These are phyloP conservation scores for Lethenteron reissneri DNA, from an alignment of 2,113 vertebrate species.

Conservation along the genomic window DNA sequence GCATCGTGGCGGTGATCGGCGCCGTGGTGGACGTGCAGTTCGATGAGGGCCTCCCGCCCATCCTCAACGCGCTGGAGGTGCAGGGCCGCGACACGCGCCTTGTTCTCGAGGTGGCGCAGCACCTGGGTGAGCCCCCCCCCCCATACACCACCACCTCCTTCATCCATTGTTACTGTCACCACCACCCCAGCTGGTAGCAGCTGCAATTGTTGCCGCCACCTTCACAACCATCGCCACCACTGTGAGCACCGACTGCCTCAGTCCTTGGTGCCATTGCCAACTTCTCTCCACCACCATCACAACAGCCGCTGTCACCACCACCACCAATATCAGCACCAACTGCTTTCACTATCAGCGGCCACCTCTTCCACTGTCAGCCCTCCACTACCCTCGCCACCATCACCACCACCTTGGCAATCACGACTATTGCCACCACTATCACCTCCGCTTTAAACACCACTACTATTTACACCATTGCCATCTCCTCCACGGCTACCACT, in stretches of 20 bases:
- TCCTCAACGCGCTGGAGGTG: slow-evolving; percentile 82
- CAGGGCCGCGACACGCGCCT: slow-evolving; percentile 54
- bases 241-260: not conserved
- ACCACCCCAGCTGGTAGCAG: no score
- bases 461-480: no score
- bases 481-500: no score
- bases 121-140: slow-evolving; percentile 43
- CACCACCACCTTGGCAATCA: not conserved
- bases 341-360: not conserved
- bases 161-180: no score
- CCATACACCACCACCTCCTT: not conserved
- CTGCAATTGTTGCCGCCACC: no score
- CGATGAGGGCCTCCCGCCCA: slow-evolving; percentile 72
- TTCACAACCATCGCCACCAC: no score
- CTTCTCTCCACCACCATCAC: not conserved
- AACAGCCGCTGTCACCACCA: not conserved
- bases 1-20: slow-evolving; percentile 83
- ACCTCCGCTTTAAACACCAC: no score
- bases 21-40: slow-evolving; percentile 96
- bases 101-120: slow-evolving; percentile 88
- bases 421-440: no score
- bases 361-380: not conserved
- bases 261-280: not conserved
- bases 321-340: not conserved
- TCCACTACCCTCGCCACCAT: not conserved